Evolutionary conservation across 2,888 invertebrate species (phyloP).

Genomic region (Limnephilus rhombicus): DNA sequence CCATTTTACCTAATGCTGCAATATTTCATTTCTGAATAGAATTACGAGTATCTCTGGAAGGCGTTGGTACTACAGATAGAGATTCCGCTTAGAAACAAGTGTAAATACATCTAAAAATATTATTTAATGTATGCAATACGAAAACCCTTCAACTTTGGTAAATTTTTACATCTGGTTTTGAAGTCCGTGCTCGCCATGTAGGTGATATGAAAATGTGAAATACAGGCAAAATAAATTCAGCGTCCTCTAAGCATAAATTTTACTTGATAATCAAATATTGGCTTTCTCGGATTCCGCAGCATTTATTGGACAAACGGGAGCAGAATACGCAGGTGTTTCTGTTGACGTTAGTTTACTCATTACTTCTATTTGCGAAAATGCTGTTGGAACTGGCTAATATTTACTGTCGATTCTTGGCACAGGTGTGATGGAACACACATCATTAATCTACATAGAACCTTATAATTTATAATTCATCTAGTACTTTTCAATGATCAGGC

Average conservation of each 20-base stretch:
- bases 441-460: background rate
- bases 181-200: no score
- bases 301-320: background rate
- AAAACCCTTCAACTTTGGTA: no score
- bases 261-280: background rate
- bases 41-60: no score
- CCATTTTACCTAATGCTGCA: no score
- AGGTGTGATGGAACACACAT: constrained; percentile 12
- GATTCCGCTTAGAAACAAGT: no score
- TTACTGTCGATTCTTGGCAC: constrained; percentile 11
- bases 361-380: constrained; percentile 8
- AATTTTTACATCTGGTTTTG: no score
- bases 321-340: constrained; percentile 33
- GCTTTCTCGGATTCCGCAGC: constrained; percentile 10
- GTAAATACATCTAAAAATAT: no score
- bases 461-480: background rate
- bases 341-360: background rate
- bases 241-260: background rate
- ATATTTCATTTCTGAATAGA: no score
- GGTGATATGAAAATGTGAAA: background rate
- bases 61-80: no score
- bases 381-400: background rate
- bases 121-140: no score
- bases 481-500: background rate
- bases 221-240: background rate